Evolutionary conservation across 2,113 vertebrate genomes (phyloP).

Genomic region (Microcebus lehilahytsara): DNA sequence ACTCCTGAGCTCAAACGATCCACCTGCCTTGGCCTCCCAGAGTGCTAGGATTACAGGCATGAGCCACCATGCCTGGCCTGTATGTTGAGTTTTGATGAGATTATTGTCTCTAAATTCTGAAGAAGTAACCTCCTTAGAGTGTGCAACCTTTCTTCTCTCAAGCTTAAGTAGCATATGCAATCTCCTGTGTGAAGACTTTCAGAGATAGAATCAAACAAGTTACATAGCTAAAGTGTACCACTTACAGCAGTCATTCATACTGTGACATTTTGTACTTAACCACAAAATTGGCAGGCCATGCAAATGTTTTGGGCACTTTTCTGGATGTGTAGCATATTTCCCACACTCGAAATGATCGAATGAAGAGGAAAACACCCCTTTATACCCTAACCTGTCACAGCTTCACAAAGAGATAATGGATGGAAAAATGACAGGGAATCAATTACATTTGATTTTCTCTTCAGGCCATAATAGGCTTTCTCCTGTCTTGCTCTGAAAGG

Average conservation of each 20-base stretch:
- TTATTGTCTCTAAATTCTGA: slow-evolving; percentile 15
- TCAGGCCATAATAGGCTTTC: background rate
- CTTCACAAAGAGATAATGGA: background rate
- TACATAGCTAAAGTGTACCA: background rate
- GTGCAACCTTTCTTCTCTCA: background rate
- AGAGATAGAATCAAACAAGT: background rate
- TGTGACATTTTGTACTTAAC: background rate
- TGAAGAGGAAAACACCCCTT: background rate
- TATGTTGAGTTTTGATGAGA: background rate
- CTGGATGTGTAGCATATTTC: background rate
- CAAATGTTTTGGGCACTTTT: background rate
- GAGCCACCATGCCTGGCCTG: too few relatives aligned
- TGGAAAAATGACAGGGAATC: background rate
- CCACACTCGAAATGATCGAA: background rate
- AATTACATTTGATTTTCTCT: background rate
- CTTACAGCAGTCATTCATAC: background rate
- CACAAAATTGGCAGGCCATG: background rate
- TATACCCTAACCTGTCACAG: background rate
- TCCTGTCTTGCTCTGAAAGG: background rate
- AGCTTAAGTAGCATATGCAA: background rate
- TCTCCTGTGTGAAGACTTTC: slow-evolving; percentile 17
- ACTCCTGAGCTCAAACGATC: too few relatives aligned
- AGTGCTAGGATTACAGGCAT: too few relatives aligned
- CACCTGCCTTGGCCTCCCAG: too few relatives aligned
- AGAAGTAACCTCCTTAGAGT: background rate